Conservation (phyloP, 2,797 vertebrate genomes). For the Pangasius krempfi region DNA sequence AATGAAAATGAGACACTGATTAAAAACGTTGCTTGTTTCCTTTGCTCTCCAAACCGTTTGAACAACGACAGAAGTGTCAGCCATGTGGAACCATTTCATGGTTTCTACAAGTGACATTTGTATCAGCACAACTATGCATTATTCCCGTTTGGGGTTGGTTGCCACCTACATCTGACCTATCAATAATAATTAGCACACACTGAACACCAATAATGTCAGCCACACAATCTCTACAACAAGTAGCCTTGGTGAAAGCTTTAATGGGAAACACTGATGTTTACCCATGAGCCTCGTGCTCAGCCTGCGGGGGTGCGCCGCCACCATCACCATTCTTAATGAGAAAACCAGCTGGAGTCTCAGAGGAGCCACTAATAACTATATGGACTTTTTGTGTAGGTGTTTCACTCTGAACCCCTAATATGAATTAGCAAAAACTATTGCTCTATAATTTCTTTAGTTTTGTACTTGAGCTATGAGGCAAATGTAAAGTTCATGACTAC, state of each 20-base stretch:
- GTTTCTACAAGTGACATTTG: background rate
- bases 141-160: background rate
- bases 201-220: background rate
- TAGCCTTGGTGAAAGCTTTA: constrained; percentile 45
- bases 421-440: background rate
- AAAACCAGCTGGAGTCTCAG: constrained; percentile 44
- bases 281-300: constrained; percentile 23
- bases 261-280: constrained; percentile 43
- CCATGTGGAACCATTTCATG: background rate
- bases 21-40: background rate
- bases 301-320: background rate
- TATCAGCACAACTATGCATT: background rate
- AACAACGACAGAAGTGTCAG: background rate
- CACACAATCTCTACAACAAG: background rate
- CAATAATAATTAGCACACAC: background rate
- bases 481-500: background rate
- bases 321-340: constrained; percentile 32
- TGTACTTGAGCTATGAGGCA: background rate
- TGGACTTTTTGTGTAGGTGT: constrained; percentile 2
- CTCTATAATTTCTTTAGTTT: background rate
- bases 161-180: background rate
- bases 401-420: background rate
- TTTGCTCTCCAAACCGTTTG: background rate
- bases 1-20: background rate
- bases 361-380: constrained; percentile 6